phyloP scores from a whole-genome alignment of 2,113 vertebrate species.

The Sterrhoptilus dennistouni region DNA sequence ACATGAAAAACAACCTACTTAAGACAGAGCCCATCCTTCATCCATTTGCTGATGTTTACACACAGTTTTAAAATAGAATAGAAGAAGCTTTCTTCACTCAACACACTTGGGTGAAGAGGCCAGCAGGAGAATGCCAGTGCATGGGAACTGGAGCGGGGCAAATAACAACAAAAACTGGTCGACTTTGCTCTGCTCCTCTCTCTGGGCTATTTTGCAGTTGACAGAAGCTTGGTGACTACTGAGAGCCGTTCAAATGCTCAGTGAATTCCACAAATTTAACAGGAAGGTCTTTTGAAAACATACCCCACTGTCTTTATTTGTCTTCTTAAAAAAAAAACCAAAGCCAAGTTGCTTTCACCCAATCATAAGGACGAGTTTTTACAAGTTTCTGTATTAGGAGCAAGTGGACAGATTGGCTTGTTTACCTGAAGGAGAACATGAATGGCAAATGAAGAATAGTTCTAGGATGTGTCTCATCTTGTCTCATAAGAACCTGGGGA shows the following conservation, averaged over 20 bases:
- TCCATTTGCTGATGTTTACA: slow-evolving; percentile 51
- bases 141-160: neutral
- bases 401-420: slow-evolving; percentile 24
- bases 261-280: neutral
- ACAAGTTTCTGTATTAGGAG: slow-evolving; percentile 28
- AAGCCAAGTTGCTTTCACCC: neutral
- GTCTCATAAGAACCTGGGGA: slow-evolving; percentile 1
- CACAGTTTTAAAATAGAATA: slow-evolving; percentile 59
- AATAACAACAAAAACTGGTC: neutral
- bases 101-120: slow-evolving; percentile 63
- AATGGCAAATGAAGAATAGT: slow-evolving; percentile 41
- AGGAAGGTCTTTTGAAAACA: neutral
- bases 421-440: slow-evolving; percentile 48
- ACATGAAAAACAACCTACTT: slow-evolving; percentile 59
- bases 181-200: neutral
- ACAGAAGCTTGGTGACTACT: neutral
- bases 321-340: neutral
- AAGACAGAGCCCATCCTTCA: slow-evolving; percentile 46
- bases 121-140: slow-evolving; percentile 45
- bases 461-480: slow-evolving; percentile 43
- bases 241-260: neutral
- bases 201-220: neutral
- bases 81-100: slow-evolving; percentile 63
- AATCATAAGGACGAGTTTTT: neutral
- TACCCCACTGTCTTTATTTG: neutral